Percentiles rank a stretch among this genome's conserved stretches.
Conservation (phyloP, 1,140 invertebrate species). For the Copidosoma floridanum region DNA sequence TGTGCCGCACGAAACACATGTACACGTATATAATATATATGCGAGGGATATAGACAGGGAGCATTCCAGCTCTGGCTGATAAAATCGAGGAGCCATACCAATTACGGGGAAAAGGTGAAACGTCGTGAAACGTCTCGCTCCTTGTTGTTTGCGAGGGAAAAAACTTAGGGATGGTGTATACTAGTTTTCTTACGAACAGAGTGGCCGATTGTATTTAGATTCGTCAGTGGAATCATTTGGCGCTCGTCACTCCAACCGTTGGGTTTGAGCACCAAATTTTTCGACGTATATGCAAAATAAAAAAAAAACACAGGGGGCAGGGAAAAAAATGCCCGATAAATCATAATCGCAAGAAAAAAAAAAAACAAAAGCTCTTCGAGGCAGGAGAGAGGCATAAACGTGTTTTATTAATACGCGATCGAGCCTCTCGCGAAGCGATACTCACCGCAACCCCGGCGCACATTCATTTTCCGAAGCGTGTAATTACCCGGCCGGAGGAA, state of each 20-base stretch:
- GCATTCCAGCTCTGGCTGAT: neutral
- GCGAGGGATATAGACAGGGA: neutral
- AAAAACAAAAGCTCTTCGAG: too few relatives aligned
- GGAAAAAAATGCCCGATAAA: neutral
- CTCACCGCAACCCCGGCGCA: neutral
- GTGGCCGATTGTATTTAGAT: slow-evolving; percentile 6
- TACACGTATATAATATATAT: neutral
- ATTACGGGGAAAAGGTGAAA: slow-evolving; percentile 19
- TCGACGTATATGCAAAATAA: too few relatives aligned
- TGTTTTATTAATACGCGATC: too few relatives aligned
- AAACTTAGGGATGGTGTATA: neutral
- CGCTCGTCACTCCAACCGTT: neutral
- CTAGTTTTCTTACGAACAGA: neutral
- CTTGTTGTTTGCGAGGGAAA: neutral
- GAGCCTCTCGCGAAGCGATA: too few relatives aligned
- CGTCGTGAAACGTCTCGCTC: slow-evolving; percentile 3
- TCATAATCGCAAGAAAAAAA: neutral
- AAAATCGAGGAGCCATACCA: slow-evolving; percentile 19
- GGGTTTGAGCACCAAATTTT: too few relatives aligned
- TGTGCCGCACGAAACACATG: neutral
- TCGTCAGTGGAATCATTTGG: neutral
- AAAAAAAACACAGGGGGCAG: neutral
- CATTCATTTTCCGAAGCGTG: slow-evolving; percentile 14
- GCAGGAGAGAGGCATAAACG: too few relatives aligned
- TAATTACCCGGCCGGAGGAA: slow-evolving; percentile 26